Conservation (phyloP, 2,888 invertebrate species). For the Dynastes maya region DNA sequence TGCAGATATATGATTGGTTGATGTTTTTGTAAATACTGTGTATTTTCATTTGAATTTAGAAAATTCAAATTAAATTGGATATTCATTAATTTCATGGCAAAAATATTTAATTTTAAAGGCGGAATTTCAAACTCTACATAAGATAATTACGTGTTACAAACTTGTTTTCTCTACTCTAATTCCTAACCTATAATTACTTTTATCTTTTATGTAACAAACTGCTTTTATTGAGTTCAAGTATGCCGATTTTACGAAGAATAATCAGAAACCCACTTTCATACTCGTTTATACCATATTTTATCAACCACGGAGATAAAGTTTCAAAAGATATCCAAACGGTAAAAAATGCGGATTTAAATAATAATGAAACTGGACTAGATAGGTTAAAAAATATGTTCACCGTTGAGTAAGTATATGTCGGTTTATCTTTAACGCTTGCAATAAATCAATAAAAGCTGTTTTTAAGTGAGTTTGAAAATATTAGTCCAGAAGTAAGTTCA, state of each 20-base stretch:
- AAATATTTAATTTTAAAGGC: no score
- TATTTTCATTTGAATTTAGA: no score
- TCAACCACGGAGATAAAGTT: slow-evolving; percentile 43
- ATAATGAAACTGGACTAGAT: slow-evolving; percentile 53
- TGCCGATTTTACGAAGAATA: slow-evolving; percentile 53
- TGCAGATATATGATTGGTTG: no score
- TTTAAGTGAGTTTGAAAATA: slow-evolving; percentile 78
- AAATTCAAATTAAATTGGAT: no score
- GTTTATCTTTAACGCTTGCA: background rate
- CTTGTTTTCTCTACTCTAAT: no score
- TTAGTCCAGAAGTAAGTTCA: slow-evolving; percentile 77
- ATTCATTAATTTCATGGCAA: no score
- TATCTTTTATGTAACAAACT: background rate
- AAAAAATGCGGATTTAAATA: slow-evolving; percentile 43
- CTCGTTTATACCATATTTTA: slow-evolving; percentile 2
- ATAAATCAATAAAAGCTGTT: slow-evolving; percentile 14
- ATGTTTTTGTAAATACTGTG: no score
- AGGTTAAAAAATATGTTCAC: slow-evolving; percentile 50
- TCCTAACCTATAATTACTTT: no score
- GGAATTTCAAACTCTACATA: no score
- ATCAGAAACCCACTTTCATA: slow-evolving; percentile 27
- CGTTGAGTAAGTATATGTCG: slow-evolving; percentile 50
- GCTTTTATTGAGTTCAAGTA: background rate
- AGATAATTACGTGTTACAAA: no score
- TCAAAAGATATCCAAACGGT: slow-evolving; percentile 51